A percentile compares a stretch with the other conserved stretches of the same genome.
These are phyloP conservation scores for Eupithecia inturbata DNA, from an alignment of 2,888 invertebrate species.

Conservation along the genomic window DNA sequence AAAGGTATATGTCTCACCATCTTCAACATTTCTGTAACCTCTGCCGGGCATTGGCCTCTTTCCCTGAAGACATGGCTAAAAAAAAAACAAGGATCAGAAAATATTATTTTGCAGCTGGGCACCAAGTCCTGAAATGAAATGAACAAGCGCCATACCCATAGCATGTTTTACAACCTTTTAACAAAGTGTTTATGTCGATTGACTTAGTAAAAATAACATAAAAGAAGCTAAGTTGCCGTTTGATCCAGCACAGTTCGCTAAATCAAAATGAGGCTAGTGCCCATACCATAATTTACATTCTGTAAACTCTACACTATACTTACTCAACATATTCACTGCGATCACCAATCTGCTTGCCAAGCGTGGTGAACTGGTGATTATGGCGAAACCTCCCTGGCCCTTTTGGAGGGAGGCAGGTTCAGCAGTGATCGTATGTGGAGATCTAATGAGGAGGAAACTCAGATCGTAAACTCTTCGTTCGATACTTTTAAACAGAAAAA, in stretches of 20 bases:
- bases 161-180: too few relatives aligned
- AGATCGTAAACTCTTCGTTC: background rate
- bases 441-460: background rate
- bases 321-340: background rate
- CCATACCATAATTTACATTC: too few relatives aligned
- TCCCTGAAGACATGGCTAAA: background rate
- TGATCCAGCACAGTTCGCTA: too few relatives aligned
- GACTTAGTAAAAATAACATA: too few relatives aligned
- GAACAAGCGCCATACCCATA: background rate
- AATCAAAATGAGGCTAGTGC: too few relatives aligned
- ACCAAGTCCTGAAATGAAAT: background rate
- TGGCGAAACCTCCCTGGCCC: background rate
- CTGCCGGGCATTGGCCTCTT: too few relatives aligned
- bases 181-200: too few relatives aligned
- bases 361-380: background rate
- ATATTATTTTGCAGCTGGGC: background rate
- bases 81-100: background rate
- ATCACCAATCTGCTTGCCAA: background rate
- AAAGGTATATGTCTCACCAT: too few relatives aligned
- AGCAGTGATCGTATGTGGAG: too few relatives aligned
- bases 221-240: background rate
- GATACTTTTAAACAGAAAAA: background rate
- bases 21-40: too few relatives aligned
- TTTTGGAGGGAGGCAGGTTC: background rate
- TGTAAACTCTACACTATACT: too few relatives aligned